Conservation (phyloP, 2,113 vertebrate species). For the Cichladusa arquata region DNA sequence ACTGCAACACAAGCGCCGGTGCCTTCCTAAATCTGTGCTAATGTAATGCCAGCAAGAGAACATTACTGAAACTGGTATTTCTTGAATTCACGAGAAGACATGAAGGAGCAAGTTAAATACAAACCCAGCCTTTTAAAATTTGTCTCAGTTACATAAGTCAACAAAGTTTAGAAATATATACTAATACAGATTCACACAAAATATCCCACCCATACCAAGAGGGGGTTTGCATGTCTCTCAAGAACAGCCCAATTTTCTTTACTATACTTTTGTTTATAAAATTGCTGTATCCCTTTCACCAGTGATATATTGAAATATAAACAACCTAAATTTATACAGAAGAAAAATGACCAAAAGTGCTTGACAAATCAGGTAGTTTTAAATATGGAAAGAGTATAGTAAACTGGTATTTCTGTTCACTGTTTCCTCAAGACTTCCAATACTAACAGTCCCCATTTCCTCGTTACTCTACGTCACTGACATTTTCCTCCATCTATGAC, state of each 20-base stretch:
- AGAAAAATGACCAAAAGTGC: neutral
- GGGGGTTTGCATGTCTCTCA: neutral
- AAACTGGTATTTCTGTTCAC: neutral
- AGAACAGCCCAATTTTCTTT: neutral
- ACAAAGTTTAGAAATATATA: neutral
- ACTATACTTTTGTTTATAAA: neutral
- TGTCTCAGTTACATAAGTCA: neutral
- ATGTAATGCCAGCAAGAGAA: neutral
- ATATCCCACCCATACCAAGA: neutral
- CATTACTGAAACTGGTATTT: constrained; percentile 15
- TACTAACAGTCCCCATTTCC: neutral
- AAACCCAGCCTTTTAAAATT: neutral
- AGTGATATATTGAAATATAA: neutral
- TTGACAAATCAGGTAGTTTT: neutral
- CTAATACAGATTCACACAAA: neutral
- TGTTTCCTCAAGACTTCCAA: neutral
- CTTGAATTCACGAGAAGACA: neutral
- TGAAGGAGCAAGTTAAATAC: constrained; percentile 11
- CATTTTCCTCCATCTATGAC: neutral
- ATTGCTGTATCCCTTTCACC: neutral
- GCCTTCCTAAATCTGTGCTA: neutral
- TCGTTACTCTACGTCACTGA: neutral
- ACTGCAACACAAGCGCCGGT: neutral
- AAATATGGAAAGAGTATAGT: neutral
- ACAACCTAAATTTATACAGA: neutral